Evolutionary conservation across 2,888 invertebrate species (phyloP).

Genomic region (Hypsopygia costalis): DNA sequence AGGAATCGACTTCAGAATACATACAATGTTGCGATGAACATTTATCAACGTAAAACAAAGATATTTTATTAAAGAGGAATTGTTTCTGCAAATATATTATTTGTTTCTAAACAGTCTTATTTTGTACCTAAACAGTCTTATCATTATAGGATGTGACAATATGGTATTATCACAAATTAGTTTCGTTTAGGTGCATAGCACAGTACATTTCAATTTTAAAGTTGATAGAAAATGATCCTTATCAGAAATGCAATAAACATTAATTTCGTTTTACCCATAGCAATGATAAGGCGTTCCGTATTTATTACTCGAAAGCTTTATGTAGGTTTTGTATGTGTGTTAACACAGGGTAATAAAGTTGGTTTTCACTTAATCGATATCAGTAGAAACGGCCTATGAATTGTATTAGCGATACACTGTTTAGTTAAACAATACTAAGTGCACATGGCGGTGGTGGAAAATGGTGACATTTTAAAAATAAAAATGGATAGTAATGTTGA

Average conservation of each 20-base stretch:
- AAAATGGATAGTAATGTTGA: constrained; percentile 15
- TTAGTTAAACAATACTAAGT: constrained; percentile 4
- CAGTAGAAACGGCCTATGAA: constrained; percentile 27
- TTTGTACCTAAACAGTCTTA: constrained; percentile 26
- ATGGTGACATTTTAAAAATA: constrained; percentile 14
- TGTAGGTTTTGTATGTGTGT: constrained; percentile 35
- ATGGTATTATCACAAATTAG: constrained; percentile 41
- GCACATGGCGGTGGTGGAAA: constrained; percentile 21
- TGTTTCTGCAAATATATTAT: no score
- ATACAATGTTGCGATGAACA: no score
- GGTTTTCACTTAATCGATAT: constrained; percentile 40
- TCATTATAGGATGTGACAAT: constrained; percentile 52
- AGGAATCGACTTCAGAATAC: no score
- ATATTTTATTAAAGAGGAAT: no score
- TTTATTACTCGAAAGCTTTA: constrained; percentile 23
- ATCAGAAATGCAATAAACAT: constrained; percentile 21
- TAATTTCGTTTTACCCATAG: not conserved
- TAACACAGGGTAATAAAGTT: constrained; percentile 37
- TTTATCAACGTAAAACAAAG: no score
- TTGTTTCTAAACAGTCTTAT: constrained; percentile 28
- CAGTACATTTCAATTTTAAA: constrained; percentile 17
- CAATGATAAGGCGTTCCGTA: constrained; percentile 1
- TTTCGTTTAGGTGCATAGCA: constrained; percentile 30
- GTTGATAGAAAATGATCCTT: constrained; percentile 25
- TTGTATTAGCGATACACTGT: constrained; percentile 32